A percentile compares a stretch with the other conserved stretches of the same genome.
These are phyloP conservation scores for Okamejei kenojei DNA, from an alignment of 2,797 vertebrate genomes.

Conservation along the genomic window DNA sequence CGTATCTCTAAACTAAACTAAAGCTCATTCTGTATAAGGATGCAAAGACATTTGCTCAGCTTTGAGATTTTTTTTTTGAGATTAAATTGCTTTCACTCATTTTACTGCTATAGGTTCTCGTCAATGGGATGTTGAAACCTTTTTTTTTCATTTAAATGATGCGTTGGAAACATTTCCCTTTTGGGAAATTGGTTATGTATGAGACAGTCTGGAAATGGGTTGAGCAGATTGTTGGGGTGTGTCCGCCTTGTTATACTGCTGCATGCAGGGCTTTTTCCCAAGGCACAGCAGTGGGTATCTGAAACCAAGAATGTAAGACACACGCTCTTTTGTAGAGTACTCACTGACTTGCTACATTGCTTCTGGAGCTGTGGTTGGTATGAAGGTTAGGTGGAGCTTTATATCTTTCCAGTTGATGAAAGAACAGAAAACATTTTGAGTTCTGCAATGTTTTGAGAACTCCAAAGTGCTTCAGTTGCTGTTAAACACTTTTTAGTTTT, in stretches of 20 bases:
- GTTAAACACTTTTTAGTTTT: background rate
- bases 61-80: too few relatives aligned
- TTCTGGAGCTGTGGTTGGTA: background rate
- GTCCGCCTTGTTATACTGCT: background rate
- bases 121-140: too few relatives aligned
- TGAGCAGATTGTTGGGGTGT: background rate
- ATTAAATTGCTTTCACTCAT: too few relatives aligned
- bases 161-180: background rate
- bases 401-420: background rate
- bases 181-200: background rate
- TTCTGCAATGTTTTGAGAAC: background rate
- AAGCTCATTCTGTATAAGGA: too few relatives aligned
- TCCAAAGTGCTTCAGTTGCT: background rate
- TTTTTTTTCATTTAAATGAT: too few relatives aligned
- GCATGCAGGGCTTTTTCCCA: background rate
- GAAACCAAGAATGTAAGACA: background rate
- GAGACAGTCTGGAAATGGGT: background rate
- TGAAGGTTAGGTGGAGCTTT: background rate
- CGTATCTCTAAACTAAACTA: too few relatives aligned
- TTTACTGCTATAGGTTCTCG: too few relatives aligned
- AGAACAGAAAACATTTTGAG: background rate
- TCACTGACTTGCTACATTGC: background rate
- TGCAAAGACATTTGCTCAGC: too few relatives aligned
- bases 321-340: background rate
- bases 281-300: background rate